Percentiles rank a stretch among this genome's conserved stretches.
phyloP scores from a whole-genome alignment of 92 coral and sea anemone species.

The Actinostola sp. region DNA sequence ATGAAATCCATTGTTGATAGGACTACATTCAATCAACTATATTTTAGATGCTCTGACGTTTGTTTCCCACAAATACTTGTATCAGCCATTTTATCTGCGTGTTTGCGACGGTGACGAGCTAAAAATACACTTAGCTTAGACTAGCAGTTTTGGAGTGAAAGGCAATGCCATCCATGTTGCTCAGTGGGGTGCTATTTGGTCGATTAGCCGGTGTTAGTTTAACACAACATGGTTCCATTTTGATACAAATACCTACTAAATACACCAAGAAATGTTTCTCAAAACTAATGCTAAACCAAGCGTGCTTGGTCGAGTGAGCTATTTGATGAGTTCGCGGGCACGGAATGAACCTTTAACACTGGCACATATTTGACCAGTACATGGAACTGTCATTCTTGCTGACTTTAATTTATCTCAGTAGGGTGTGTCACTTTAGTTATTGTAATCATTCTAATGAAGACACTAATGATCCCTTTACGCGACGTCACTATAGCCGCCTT shows the following conservation, averaged over 20 bases:
- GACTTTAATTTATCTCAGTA: conserved; percentile 17
- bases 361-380: neutral
- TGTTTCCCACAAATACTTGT: neutral
- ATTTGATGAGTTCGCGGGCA: too few species aligned
- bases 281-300: neutral
- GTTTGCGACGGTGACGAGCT: neutral
- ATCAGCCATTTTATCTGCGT: neutral
- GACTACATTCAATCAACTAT: neutral
- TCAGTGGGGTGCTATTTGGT: conserved; percentile 24
- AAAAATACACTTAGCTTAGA: conserved; percentile 2
- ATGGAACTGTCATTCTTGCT: conserved; percentile 21
- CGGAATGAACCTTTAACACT: neutral
- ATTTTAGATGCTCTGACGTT: neutral
- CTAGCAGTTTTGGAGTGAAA: conserved; percentile 6
- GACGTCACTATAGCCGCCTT: too few species aligned
- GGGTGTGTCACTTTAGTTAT: conserved; percentile 23
- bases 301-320: neutral
- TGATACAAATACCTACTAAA: neutral
- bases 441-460: conserved; percentile 1
- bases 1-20: too few species aligned
- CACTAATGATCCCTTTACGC: conserved; percentile 10
- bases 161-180: neutral
- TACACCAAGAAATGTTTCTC: neutral
- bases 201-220: conserved; percentile 14
- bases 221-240: conserved; percentile 12